Evolutionary conservation across 2,888 invertebrate species (phyloP).

Genomic region (Phania funesta): DNA sequence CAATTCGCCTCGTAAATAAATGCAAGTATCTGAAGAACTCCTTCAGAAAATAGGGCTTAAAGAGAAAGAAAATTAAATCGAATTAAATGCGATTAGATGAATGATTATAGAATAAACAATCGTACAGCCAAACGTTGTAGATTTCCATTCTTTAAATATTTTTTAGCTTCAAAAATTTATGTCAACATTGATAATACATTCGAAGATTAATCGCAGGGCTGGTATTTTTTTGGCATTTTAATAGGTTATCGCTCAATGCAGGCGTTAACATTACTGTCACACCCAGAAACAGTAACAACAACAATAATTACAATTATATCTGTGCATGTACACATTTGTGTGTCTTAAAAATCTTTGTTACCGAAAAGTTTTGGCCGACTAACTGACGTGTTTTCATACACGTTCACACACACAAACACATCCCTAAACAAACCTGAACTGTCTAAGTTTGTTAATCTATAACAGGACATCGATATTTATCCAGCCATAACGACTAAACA

Average conservation of each 20-base stretch:
- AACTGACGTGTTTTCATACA: conserved; percentile 41
- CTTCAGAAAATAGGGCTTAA: neutral
- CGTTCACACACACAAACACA: neutral
- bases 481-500: conserved; percentile 48
- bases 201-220: conserved; percentile 69
- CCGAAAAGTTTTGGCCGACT: conserved; percentile 47
- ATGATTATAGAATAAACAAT: conserved; percentile 29
- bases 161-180: conserved; percentile 61
- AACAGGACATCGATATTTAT: conserved; percentile 59
- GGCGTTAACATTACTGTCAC: conserved; percentile 67
- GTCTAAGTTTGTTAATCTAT: conserved; percentile 57
- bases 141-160: neutral
- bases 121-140: neutral
- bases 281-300: conserved; percentile 46
- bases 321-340: neutral
- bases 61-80: neutral
- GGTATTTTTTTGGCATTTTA: conserved; percentile 69
- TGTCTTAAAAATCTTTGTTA: conserved; percentile 13
- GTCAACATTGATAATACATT: conserved; percentile 68
- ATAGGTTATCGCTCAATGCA: conserved; percentile 68
- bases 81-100: conserved; percentile 12
- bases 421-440: conserved; percentile 23
- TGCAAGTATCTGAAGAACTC: neutral
- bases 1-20: neutral
- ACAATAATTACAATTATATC: conserved; percentile 42